These are phyloP conservation scores for Pristionchus exspectatus DNA, from an alignment of 2,888 invertebrate species.

Conservation along the genomic window DNA sequence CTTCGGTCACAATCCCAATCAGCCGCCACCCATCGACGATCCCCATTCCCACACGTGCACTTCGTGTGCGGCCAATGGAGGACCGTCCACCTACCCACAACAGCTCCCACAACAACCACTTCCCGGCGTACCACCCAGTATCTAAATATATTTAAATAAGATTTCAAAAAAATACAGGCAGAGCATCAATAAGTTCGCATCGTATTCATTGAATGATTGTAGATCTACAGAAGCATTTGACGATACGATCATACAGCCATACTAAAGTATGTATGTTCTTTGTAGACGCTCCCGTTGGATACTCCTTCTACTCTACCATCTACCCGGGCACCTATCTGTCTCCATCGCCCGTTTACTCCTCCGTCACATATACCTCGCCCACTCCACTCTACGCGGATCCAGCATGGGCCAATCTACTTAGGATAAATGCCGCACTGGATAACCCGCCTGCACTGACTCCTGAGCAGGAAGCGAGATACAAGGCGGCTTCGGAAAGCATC, in stretches of 20 bases:
- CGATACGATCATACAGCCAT: no score
- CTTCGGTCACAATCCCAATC: not conserved
- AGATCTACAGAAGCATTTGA: no score
- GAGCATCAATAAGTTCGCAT: no score
- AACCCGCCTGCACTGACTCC: not conserved
- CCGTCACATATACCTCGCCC: not conserved
- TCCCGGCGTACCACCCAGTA: not conserved
- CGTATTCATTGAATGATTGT: no score
- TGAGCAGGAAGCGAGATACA: not conserved
- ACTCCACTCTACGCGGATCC: not conserved
- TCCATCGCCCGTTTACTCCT: not conserved
- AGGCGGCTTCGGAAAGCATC: not conserved
- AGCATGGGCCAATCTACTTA: not conserved
- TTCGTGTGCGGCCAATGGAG: not conserved
- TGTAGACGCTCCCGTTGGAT: not conserved
- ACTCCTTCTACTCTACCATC: not conserved
- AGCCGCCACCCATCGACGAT: not conserved
- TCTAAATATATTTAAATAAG: not conserved
- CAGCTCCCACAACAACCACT: not conserved
- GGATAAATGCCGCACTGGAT: not conserved
- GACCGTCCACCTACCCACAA: not conserved
- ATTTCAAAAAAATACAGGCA: no score
- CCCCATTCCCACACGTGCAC: constrained; percentile 5
- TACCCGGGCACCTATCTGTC: not conserved
- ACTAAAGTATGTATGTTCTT: not conserved